phyloP scores from a whole-genome alignment of 2,113 vertebrate species.

The Corapipo altera region DNA sequence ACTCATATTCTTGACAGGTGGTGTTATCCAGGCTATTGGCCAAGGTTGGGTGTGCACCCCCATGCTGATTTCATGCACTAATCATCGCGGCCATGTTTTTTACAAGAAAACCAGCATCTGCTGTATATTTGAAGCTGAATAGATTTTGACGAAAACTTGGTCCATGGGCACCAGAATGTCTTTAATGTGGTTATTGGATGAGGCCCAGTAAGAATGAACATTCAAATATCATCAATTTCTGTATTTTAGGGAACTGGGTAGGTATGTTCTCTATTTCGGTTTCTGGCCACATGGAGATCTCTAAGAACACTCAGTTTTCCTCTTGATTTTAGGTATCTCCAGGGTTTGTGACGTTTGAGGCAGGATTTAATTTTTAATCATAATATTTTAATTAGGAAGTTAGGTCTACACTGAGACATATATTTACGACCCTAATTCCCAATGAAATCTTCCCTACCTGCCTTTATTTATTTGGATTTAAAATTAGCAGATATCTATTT shows the following conservation, averaged over 20 bases:
- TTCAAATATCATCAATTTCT: not conserved
- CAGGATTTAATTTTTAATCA: not conserved
- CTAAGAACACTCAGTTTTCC: not conserved
- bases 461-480: not conserved
- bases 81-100: fast-evolving
- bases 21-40: not conserved
- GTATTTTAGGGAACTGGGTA: not conserved
- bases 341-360: not conserved
- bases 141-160: not conserved
- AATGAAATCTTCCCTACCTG: not conserved
- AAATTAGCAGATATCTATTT: not conserved
- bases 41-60: not conserved
- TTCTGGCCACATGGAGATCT: not conserved
- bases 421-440: not conserved
- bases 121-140: not conserved
- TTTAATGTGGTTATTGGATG: not conserved
- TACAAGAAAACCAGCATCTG: not conserved
- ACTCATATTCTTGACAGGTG: not conserved
- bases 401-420: not conserved
- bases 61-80: not conserved
- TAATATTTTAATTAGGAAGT: not conserved
- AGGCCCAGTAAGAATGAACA: not conserved
- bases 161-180: not conserved
- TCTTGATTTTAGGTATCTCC: not conserved
- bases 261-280: not conserved